Conservation (phyloP, 2,888 invertebrate genomes). For the Choreutis nemorana region DNA sequence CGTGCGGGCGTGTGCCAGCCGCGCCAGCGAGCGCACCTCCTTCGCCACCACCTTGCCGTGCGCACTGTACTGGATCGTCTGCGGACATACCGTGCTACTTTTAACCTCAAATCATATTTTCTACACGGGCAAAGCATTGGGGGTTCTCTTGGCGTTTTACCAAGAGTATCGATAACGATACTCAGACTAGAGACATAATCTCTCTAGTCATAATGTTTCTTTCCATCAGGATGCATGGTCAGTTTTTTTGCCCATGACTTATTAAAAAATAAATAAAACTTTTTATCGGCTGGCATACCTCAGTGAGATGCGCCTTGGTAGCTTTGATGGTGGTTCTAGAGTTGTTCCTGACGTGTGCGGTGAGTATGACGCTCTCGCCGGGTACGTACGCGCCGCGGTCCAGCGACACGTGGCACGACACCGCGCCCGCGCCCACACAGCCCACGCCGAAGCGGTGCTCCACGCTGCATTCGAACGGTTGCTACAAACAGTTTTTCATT, state of each 20-base stretch:
- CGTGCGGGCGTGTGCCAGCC: constrained; percentile 81
- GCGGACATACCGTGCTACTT: constrained; percentile 8
- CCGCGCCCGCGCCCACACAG: constrained; percentile 88
- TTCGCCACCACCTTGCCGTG: constrained; percentile 86
- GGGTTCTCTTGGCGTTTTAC: too few relatives aligned
- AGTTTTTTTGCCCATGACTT: too few relatives aligned
- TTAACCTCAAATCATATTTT: background rate
- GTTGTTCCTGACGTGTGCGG: constrained; percentile 84
- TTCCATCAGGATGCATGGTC: too few relatives aligned
- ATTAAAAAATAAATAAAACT: too few relatives aligned
- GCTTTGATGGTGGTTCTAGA: constrained; percentile 86
- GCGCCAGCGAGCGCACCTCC: constrained; percentile 85
- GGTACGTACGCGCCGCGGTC: constrained; percentile 95
- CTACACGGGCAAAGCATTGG: background rate
- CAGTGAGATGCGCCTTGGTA: constrained; percentile 79
- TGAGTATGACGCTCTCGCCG: constrained; percentile 89
- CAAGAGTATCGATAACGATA: too few relatives aligned
- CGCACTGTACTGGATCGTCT: constrained; percentile 90
- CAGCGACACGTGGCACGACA: constrained; percentile 84
- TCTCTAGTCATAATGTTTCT: too few relatives aligned
- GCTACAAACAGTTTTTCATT: constrained; percentile 28
- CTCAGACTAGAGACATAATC: too few relatives aligned
- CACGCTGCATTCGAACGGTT: constrained; percentile 88
- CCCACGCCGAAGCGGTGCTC: constrained; percentile 90
- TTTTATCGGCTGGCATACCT: too few relatives aligned